These are phyloP conservation scores for Cassiopea xamachana DNA, from an alignment of 30 jellyfish, hydroid and myxozoan genomes.

Conservation along the genomic window DNA sequence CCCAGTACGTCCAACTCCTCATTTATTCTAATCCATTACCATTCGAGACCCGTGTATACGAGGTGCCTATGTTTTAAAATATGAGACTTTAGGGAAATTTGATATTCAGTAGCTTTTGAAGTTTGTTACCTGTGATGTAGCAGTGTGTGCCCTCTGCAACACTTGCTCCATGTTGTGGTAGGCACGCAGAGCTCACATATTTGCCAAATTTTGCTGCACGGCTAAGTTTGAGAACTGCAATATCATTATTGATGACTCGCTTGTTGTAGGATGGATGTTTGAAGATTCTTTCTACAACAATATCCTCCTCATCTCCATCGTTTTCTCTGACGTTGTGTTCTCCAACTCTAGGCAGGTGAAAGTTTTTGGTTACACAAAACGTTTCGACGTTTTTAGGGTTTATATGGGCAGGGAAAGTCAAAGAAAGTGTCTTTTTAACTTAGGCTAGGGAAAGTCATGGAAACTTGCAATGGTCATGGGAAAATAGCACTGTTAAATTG, in stretches of 20 bases:
- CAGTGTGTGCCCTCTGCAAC: conserved; percentile 84
- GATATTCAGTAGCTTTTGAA: background rate
- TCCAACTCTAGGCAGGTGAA: conserved; percentile 54
- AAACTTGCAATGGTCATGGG: conserved; percentile 10
- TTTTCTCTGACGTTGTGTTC: conserved; percentile 48
- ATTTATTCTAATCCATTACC: background rate
- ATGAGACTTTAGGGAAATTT: background rate
- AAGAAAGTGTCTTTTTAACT: conserved; percentile 49
- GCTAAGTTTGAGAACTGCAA: conserved; percentile 74
- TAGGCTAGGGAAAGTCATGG: too few relatives aligned
- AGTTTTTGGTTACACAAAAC: background rate
- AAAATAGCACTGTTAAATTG: background rate
- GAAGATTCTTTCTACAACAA: conserved; percentile 62
- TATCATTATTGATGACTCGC: conserved; percentile 58
- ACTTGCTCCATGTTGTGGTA: conserved; percentile 65
- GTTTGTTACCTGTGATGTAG: conserved; percentile 78
- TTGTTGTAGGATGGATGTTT: conserved; percentile 52
- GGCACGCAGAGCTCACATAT: conserved; percentile 81
- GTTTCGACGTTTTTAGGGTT: conserved; percentile 15
- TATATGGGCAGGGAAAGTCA: conserved; percentile 48
- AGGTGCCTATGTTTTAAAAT: background rate
- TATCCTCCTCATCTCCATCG: conserved; percentile 65
- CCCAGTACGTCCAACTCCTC: background rate
- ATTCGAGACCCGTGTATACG: background rate
- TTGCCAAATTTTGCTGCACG: conserved; percentile 51